Percentiles rank a stretch among this genome's conserved stretches.
Evolutionary conservation across 2,797 vertebrate species (phyloP).

Genomic region (Scolopax bukidnonensis): DNA sequence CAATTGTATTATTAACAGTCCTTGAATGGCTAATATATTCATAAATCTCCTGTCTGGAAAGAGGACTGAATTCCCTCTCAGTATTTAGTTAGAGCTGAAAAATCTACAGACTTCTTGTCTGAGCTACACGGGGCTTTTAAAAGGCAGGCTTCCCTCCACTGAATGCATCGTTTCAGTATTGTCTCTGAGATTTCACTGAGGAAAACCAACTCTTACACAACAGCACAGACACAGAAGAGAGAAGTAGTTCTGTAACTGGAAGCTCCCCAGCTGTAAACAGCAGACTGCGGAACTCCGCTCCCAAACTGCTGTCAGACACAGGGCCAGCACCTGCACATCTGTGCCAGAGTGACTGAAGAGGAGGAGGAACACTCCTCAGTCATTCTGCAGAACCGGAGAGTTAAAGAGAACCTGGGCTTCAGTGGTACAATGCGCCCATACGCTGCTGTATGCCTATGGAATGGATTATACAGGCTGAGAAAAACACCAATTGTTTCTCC

Average conservation of each 20-base stretch:
- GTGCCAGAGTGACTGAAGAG: background rate
- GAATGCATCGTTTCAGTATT: background rate
- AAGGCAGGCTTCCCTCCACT: background rate
- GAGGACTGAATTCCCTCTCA: background rate
- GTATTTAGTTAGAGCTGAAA: background rate
- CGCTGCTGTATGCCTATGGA: background rate
- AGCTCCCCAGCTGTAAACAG: background rate
- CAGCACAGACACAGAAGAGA: background rate
- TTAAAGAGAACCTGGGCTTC: background rate
- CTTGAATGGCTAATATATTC: background rate
- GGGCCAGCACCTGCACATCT: background rate
- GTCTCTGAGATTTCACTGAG: background rate
- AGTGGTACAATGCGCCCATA: background rate
- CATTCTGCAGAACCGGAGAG: background rate
- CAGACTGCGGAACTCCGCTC: background rate
- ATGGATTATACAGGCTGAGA: background rate
- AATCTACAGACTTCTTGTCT: background rate
- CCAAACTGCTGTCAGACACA: background rate
- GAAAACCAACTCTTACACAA: slow-evolving; percentile 18
- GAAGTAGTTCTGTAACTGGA: background rate
- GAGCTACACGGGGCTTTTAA: background rate
- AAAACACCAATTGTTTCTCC: background rate
- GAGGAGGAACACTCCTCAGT: background rate
- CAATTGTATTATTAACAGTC: background rate
- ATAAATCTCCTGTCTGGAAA: slow-evolving; percentile 2